A percentile compares a stretch with the other conserved stretches of the same genome.
Evolutionary conservation across 2,888 invertebrate species (phyloP).

Genomic region (Arctia plantaginis): DNA sequence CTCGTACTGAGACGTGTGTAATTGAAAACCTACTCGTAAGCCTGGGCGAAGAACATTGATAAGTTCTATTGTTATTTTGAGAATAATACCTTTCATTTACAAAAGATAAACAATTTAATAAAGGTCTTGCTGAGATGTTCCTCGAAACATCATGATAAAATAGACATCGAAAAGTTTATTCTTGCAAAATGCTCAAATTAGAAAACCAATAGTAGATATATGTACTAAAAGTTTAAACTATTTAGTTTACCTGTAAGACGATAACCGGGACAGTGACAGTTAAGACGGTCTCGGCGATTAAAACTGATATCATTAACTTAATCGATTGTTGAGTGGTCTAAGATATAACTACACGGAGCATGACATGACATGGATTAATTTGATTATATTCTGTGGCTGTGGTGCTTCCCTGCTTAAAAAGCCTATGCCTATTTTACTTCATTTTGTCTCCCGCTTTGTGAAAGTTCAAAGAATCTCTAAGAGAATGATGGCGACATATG

Average conservation of each 20-base stretch:
- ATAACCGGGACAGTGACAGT: not conserved
- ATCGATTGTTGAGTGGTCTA: no score
- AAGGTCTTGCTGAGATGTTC: not conserved
- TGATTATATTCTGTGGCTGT: no score
- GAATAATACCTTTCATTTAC: conserved; percentile 26
- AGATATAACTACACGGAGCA: no score
- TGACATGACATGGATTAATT: no score
- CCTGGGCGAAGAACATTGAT: conserved; percentile 34
- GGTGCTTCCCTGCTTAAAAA: no score
- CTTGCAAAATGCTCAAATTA: not conserved
- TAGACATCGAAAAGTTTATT: not conserved
- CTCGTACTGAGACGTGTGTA: conserved; percentile 61
- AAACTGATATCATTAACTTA: no score
- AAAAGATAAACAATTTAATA: not conserved
- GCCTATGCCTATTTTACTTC: no score
- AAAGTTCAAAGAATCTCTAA: no score
- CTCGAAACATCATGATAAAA: not conserved
- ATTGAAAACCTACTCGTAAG: conserved; percentile 65
- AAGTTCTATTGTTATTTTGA: conserved; percentile 47
- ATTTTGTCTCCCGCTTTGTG: no score
- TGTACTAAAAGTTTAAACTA: not conserved
- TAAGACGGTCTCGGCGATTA: no score
- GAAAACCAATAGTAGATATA: not conserved
- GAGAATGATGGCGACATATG: no score
- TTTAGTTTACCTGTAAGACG: not conserved